Evolutionary conservation across 1,140 invertebrate genomes (phyloP).

Genomic region (Eupristina koningsbergeri): DNA sequence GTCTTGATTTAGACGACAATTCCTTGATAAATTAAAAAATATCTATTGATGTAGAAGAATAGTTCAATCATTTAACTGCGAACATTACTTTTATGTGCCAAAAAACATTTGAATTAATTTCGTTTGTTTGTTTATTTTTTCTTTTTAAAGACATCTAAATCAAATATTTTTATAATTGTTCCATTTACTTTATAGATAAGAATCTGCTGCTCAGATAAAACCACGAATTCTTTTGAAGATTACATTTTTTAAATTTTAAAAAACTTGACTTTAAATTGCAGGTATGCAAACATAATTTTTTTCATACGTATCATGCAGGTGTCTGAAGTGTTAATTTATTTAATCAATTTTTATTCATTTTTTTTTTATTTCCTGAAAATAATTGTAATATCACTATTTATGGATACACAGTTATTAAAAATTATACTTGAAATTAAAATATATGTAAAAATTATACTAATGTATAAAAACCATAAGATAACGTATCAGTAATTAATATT

Average conservation of each 20-base stretch:
- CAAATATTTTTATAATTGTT: too few relatives aligned
- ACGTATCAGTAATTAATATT: background rate
- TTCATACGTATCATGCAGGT: background rate
- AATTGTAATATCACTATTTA: too few relatives aligned
- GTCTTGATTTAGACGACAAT: too few relatives aligned
- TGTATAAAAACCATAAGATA: background rate
- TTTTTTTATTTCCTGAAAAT: too few relatives aligned
- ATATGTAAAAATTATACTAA: background rate
- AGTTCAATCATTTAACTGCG: too few relatives aligned
- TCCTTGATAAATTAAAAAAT: too few relatives aligned
- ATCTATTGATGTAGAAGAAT: too few relatives aligned
- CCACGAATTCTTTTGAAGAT: background rate
- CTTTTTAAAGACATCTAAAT: too few relatives aligned
- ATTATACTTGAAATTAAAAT: background rate
- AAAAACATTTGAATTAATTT: too few relatives aligned
- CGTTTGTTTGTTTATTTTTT: too few relatives aligned
- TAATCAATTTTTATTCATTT: background rate
- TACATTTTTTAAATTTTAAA: background rate
- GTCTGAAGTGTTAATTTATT: background rate
- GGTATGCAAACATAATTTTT: background rate
- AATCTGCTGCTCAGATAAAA: background rate
- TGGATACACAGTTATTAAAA: background rate
- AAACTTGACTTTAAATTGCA: background rate
- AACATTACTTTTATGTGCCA: too few relatives aligned
- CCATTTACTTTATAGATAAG: too few relatives aligned